Evolutionary conservation across 2,888 invertebrate species (phyloP).

Genomic region (Sepioteuthis lessoniana): DNA sequence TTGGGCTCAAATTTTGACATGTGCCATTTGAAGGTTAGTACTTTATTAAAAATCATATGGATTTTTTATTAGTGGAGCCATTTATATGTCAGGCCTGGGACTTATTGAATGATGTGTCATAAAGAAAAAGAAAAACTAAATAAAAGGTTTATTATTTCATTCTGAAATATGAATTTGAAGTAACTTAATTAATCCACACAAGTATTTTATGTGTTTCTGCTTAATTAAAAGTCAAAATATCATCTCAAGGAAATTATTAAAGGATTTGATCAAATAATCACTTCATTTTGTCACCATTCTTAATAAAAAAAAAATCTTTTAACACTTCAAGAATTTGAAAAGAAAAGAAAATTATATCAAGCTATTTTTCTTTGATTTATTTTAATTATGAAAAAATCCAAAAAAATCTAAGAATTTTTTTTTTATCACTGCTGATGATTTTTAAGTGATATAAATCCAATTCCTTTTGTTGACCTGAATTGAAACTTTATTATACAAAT

Average conservation of each 20-base stretch:
- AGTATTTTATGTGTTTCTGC: neutral
- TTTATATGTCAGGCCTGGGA: too few relatives aligned
- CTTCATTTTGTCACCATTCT: neutral
- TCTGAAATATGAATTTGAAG: neutral
- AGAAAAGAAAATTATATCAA: neutral
- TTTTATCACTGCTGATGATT: neutral
- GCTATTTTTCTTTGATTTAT: neutral
- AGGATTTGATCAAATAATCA: neutral
- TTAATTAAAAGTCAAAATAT: slow-evolving; percentile 16
- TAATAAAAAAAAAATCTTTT: neutral
- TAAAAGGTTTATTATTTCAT: too few relatives aligned
- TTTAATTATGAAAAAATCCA: neutral
- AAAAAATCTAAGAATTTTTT: neutral
- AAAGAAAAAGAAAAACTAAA: too few relatives aligned
- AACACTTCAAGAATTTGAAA: neutral
- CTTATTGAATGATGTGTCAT: too few relatives aligned
- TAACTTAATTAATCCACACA: neutral
- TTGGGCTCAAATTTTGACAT: too few relatives aligned
- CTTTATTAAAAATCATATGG: too few relatives aligned
- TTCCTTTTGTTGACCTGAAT: neutral
- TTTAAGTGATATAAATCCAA: neutral
- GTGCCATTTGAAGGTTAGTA: too few relatives aligned
- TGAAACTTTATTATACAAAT: neutral
- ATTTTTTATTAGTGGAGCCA: too few relatives aligned
- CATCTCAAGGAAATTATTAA: neutral